A percentile compares a stretch with the other conserved stretches of the same genome.
Conservation (phyloP, 2,888 invertebrate genomes). For the Dryococelus australis region DNA sequence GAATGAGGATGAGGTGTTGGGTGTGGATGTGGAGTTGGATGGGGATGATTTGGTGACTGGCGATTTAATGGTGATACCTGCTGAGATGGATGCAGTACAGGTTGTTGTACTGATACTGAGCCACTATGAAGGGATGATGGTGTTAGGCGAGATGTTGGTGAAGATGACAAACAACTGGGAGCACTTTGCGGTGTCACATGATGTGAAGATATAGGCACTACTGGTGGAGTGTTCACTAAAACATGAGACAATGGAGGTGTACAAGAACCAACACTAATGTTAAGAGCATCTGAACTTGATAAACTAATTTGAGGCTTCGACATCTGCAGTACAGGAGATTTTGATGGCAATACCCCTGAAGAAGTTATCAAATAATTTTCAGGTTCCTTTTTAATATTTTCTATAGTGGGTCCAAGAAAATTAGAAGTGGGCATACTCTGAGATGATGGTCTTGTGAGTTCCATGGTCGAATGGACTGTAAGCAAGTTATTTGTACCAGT, state of each 20-base stretch:
- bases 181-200: slow-evolving; percentile 68
- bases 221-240: slow-evolving; percentile 40
- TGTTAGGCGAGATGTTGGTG: slow-evolving; percentile 56
- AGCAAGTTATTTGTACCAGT: slow-evolving; percentile 47
- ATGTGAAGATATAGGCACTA: slow-evolving; percentile 36
- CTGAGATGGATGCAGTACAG: slow-evolving; percentile 77
- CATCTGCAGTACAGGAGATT: slow-evolving; percentile 33
- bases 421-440: slow-evolving; percentile 49
- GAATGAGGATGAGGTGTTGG: slow-evolving; percentile 53
- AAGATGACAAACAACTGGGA: slow-evolving; percentile 67
- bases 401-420: slow-evolving; percentile 71
- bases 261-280: slow-evolving; percentile 11
- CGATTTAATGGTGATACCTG: slow-evolving; percentile 68
- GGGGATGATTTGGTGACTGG: slow-evolving; percentile 51
- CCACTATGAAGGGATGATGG: slow-evolving; percentile 65
- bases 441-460: slow-evolving; percentile 39
- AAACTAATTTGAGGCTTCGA: slow-evolving; percentile 12
- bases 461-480: slow-evolving; percentile 29
- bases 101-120: slow-evolving; percentile 67
- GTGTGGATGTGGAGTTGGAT: slow-evolving; percentile 53
- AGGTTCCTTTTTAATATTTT: slow-evolving; percentile 78
- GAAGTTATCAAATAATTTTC: slow-evolving; percentile 56
- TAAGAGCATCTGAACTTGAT: slow-evolving; percentile 25
- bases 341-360: slow-evolving; percentile 19
- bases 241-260: slow-evolving; percentile 42